phyloP scores from a whole-genome alignment of 2,797 vertebrate genomes.

The Lutjanus argentimaculatus region DNA sequence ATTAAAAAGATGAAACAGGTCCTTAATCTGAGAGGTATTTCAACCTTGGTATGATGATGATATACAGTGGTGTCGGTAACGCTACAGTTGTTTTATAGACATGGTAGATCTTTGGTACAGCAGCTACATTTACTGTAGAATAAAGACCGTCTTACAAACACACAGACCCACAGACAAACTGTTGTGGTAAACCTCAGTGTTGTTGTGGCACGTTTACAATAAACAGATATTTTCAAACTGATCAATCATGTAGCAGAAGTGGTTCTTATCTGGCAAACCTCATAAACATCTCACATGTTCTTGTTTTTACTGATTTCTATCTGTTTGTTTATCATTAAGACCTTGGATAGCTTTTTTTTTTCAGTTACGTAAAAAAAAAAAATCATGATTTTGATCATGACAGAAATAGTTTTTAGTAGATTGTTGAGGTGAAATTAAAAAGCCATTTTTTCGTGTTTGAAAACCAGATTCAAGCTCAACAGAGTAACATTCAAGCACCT shows the following conservation, averaged over 20 bases:
- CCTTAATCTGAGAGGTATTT: conserved; percentile 1
- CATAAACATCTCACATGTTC: conserved; percentile 4
- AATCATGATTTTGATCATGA: not conserved
- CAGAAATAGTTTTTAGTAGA: not conserved
- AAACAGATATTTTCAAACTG: conserved; percentile 27
- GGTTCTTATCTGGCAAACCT: conserved; percentile 27
- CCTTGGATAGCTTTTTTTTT: too few relatives aligned
- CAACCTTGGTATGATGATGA: conserved; percentile 8
- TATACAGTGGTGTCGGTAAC: not conserved
- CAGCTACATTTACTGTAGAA: not conserved
- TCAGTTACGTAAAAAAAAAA: not conserved
- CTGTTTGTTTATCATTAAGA: not conserved
- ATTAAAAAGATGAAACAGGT: not conserved
- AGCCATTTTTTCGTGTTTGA: not conserved
- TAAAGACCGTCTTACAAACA: not conserved
- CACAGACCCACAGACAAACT: not conserved
- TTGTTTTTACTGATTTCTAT: not conserved
- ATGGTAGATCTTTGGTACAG: not conserved
- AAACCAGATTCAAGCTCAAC: not conserved
- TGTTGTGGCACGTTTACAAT: conserved; percentile 11
- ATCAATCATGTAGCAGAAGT: conserved; percentile 18
- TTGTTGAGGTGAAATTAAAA: not conserved
- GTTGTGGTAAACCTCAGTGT: conserved; percentile 2
- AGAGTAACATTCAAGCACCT: too few relatives aligned
- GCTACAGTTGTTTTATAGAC: not conserved